Percentiles rank a stretch among this genome's conserved stretches.
These are phyloP conservation scores for Halesus radiatus DNA, from an alignment of 1,140 invertebrate genomes.

Conservation along the genomic window DNA sequence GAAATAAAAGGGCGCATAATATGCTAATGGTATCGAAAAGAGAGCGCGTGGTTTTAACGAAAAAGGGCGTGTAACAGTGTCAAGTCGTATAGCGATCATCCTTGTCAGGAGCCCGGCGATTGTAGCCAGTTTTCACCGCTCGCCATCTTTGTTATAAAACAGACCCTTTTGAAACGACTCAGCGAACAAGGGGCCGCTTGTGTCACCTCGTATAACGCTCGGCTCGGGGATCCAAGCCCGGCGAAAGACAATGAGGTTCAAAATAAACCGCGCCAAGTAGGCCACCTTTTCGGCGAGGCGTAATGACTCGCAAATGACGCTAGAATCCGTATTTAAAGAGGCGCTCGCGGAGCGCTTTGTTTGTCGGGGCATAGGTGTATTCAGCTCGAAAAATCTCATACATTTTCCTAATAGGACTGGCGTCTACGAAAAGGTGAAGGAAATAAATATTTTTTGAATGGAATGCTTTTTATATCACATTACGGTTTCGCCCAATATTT, in stretches of 20 bases:
- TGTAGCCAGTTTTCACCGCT: constrained; percentile 10
- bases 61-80: constrained; percentile 43
- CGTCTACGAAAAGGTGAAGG: too few species aligned
- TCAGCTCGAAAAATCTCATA: too few species aligned
- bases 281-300: constrained; percentile 6
- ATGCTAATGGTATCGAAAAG: constrained; percentile 43
- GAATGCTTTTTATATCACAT: too few species aligned
- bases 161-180: constrained; percentile 43
- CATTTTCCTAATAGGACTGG: too few species aligned
- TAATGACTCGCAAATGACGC: constrained; percentile 40
- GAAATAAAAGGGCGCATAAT: constrained; percentile 40
- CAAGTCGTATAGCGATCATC: constrained; percentile 46
- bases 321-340: constrained; percentile 13
- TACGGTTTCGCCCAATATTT: too few species aligned
- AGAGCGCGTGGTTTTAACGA: constrained; percentile 39
- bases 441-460: too few species aligned
- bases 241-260: constrained; percentile 29
- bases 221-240: neutral
- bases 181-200: constrained; percentile 42
- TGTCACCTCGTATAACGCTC: constrained; percentile 47
- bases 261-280: constrained; percentile 23
- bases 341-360: constrained; percentile 3
- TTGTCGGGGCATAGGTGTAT: neutral
- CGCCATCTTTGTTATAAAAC: constrained; percentile 33
- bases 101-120: constrained; percentile 33